These are phyloP conservation scores for Strix uralensis DNA, from an alignment of 2,113 vertebrate genomes.

Conservation along the genomic window DNA sequence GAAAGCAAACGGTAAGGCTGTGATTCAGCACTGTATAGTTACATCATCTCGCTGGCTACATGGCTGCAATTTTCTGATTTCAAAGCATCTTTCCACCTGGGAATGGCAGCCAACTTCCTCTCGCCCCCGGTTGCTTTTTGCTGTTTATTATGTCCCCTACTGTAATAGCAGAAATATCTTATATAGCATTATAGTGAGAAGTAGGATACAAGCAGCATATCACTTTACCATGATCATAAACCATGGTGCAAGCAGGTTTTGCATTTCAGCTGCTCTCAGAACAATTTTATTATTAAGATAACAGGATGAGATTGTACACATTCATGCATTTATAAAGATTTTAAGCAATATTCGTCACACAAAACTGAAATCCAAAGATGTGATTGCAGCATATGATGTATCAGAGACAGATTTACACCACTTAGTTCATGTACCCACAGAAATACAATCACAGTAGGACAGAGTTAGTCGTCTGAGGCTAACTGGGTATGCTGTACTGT, in stretches of 20 bases:
- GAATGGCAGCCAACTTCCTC: neutral
- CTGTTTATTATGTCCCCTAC: slow-evolving; percentile 6
- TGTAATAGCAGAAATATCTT: neutral
- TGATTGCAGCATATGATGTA: neutral
- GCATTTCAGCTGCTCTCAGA: neutral
- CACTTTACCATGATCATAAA: neutral
- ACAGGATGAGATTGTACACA: neutral
- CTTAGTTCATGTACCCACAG: neutral
- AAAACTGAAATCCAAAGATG: neutral
- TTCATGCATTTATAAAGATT: neutral
- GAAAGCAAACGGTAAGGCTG: neutral
- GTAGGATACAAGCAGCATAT: neutral
- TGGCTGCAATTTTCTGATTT: slow-evolving; percentile 46
- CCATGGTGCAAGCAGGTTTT: neutral
- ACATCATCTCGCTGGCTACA: neutral
- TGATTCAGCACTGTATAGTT: neutral
- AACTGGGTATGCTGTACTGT: neutral
- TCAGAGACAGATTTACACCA: neutral
- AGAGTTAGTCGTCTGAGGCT: neutral
- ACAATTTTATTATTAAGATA: neutral
- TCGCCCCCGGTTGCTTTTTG: slow-evolving; percentile 43
- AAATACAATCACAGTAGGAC: neutral
- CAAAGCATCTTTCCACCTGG: neutral
- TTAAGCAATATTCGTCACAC: neutral
- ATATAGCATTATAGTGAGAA: neutral